Evolutionary conservation across 1,140 invertebrate genomes (phyloP).

Genomic region (Aphis gossypii): DNA sequence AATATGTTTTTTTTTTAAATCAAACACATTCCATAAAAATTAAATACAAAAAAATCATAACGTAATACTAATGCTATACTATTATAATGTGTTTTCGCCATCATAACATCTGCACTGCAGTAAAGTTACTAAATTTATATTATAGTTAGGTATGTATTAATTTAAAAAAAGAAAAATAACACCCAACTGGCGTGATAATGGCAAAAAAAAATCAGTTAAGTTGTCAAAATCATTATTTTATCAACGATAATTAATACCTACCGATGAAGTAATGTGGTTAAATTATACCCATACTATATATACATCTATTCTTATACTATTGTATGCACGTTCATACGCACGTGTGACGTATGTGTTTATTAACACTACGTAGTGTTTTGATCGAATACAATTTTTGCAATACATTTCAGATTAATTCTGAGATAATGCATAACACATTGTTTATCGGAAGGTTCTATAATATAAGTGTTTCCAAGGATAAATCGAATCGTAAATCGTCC

Average conservation of each 20-base stretch:
- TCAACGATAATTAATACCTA: background rate
- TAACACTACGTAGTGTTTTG: background rate
- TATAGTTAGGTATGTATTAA: background rate
- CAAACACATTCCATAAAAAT: background rate
- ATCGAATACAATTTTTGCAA: background rate
- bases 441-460: background rate
- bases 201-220: background rate
- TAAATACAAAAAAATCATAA: background rate
- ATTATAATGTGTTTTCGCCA: background rate
- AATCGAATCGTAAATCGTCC: background rate
- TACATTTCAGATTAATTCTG: background rate
- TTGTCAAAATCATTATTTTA: background rate
- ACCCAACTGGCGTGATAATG: background rate
- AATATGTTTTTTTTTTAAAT: background rate
- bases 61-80: background rate
- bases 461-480: conserved; percentile 3
- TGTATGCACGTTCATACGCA: background rate
- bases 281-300: background rate
- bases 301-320: background rate
- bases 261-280: background rate
- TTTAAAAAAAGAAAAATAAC: background rate
- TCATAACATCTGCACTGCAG: background rate
- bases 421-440: background rate
- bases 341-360: conserved; percentile 10
- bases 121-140: background rate